Base-by-base conservation (phyloP, 2,888 invertebrate genomes). In the Tipula unca region DNA sequence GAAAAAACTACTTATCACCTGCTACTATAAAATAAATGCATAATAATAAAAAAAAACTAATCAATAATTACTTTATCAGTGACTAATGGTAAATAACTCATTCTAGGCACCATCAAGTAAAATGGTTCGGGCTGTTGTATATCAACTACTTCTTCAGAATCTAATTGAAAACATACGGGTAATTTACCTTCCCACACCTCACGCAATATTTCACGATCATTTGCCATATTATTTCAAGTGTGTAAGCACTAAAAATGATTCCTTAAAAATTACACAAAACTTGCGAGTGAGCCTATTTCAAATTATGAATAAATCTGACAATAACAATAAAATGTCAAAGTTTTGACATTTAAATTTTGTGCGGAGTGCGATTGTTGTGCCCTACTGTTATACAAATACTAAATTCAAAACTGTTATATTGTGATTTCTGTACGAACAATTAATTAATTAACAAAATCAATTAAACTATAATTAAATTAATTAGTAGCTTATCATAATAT, bases 111-210 rank as follows among this genome's bases (percentile, higher is more conserved):
- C 96, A 98, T 97, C 86, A 98, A 92, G 91, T 96, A 98, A 91
- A 95, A 97, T 17, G 97, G 96, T 90, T 98, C 98, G 10, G 98
- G 98, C 88, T 96, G 95, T 89, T 97, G 96, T 83, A 97, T 93
- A 88, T 96, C 96, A 90, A 94, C 94, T 32, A 97, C 95, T 93
- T 99, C 98, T 88, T 98, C 96, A 39, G 95, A 93, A 88, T 97
- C 94, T 85, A 99, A 92, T 88, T 95, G 94, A 90, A 99, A 99
- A 91, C 97, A 97, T 86, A 99, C 94, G 0, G 99, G 98, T 85
- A 99, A 92, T 91, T 96, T 96, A 29, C 98, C 98, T 88, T 98
- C 97, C 99, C 99, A 99, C 88, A 98, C 94, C 92, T 98, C 97
- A 86, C 98, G 93, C 86, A 98, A 91, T 86, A 99, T 95, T 93